These are phyloP conservation scores for Notothenia rossii DNA, from an alignment of 2,113 vertebrate species.

Conservation along the genomic window DNA sequence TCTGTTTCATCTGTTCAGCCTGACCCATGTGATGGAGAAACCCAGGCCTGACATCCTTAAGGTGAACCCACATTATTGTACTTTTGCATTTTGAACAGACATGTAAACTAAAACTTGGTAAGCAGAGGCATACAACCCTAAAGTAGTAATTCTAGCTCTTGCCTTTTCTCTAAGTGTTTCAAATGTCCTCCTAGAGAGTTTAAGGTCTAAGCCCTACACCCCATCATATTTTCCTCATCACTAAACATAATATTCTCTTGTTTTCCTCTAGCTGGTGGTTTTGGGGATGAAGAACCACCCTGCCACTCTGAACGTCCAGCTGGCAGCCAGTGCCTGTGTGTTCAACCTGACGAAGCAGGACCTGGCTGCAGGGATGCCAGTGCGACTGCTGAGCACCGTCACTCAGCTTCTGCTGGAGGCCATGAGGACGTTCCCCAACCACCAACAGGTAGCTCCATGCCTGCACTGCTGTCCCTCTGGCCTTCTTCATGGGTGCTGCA, in stretches of 20 bases:
- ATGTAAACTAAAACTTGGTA: too few species aligned
- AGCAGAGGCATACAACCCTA: background rate
- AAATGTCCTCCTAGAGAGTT: background rate
- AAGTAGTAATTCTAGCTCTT: background rate
- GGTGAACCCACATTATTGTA: conserved; percentile 77
- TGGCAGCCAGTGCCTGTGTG: conserved; percentile 97
- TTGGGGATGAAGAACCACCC: conserved; percentile 98
- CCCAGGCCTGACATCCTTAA: conserved; percentile 97
- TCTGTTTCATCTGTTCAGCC: conserved; percentile 97
- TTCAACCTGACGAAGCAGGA: conserved; percentile 99
- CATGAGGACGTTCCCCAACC: conserved; percentile 98
- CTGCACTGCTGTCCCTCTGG: background rate
- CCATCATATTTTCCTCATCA: background rate
- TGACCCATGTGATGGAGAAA: conserved; percentile 97
- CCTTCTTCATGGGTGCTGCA: background rate
- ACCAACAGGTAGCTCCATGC: conserved; percentile 87
- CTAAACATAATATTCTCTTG: background rate
- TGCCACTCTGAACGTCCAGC: conserved; percentile 94
- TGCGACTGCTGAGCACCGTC: conserved; percentile 91
- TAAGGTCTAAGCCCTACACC: background rate
- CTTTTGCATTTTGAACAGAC: background rate
- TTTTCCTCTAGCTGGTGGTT: conserved; percentile 89
- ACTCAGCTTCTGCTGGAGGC: conserved; percentile 96
- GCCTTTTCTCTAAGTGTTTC: background rate
- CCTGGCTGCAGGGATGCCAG: conserved; percentile 94